A percentile compares a stretch with the other conserved stretches of the same genome.
These are phyloP conservation scores for Luperina nickerlii DNA, from an alignment of 2,888 invertebrate genomes.

Conservation along the genomic window DNA sequence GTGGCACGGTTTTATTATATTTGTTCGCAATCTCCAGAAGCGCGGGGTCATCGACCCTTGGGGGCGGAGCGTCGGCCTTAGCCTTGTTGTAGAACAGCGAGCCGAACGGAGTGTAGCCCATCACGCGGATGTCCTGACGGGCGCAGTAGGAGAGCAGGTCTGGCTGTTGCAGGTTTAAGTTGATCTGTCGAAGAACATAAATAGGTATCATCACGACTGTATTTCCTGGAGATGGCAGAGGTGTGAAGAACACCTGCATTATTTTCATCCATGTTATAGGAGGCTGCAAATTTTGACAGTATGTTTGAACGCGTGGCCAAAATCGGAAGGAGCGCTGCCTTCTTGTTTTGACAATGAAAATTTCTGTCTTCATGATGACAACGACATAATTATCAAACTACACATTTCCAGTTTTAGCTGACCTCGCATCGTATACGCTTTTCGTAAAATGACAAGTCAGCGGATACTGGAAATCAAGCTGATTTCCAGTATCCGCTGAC, in stretches of 20 bases:
- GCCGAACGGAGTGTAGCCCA: conserved; percentile 94
- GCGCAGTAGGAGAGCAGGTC: conserved; percentile 92
- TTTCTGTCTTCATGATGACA: background rate
- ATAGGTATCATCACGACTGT: background rate
- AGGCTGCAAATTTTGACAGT: background rate
- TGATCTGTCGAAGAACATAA: conserved; percentile 73
- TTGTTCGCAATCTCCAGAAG: conserved; percentile 90
- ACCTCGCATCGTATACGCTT: too few species aligned
- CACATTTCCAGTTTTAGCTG: too few species aligned
- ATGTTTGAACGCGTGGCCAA: background rate
- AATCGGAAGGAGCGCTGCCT: background rate
- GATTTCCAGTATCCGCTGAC: too few species aligned
- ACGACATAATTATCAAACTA: too few species aligned
- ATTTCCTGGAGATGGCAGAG: background rate
- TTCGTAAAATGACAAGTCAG: too few species aligned
- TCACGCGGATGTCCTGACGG: conserved; percentile 91
- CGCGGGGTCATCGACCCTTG: conserved; percentile 89
- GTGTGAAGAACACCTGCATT: background rate
- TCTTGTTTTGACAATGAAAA: background rate
- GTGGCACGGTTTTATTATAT: conserved; percentile 92
- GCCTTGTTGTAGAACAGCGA: conserved; percentile 85
- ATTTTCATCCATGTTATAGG: background rate
- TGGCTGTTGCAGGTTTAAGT: conserved; percentile 93
- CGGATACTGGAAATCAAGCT: too few species aligned
- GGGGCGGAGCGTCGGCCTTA: conserved; percentile 85